These are phyloP conservation scores for Scelioninae gen. 1 DNA, from an alignment of 2,888 invertebrate genomes.

Conservation along the genomic window DNA sequence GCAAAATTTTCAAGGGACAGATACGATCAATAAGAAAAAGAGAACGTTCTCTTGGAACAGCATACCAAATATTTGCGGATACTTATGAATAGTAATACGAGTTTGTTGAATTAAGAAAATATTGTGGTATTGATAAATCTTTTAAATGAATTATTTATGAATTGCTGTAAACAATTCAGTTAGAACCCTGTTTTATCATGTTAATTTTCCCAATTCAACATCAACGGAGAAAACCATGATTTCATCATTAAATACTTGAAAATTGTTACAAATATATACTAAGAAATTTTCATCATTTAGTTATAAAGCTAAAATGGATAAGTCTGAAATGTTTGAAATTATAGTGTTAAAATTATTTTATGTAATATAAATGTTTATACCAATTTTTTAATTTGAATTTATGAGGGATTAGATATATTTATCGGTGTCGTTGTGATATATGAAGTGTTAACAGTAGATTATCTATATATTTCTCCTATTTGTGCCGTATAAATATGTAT, in stretches of 20 bases:
- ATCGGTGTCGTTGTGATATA: constrained; percentile 9
- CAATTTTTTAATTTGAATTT: neutral
- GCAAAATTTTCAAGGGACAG: constrained; percentile 26
- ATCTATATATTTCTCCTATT: constrained; percentile 21
- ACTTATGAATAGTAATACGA: constrained; percentile 7
- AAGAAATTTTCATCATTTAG: too few species aligned
- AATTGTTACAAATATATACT: too few species aligned
- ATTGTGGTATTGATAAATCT: neutral
- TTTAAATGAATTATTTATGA: neutral
- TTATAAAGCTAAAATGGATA: too few species aligned
- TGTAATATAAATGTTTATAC: too few species aligned
- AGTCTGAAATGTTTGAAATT: too few species aligned
- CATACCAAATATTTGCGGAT: constrained; percentile 9
- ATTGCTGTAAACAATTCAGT: neutral
- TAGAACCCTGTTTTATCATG: neutral
- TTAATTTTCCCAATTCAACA: too few species aligned
- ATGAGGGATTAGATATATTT: neutral
- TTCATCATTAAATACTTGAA: too few species aligned
- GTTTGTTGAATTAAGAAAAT: constrained; percentile 7
- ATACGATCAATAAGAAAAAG: constrained; percentile 33
- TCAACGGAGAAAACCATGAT: too few species aligned
- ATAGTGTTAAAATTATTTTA: too few species aligned
- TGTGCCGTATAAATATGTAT: constrained; percentile 31
- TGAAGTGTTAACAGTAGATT: constrained; percentile 27
- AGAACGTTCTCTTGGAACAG: constrained; percentile 11